These are phyloP conservation scores for Dendrolimus houi DNA, from an alignment of 2,888 invertebrate species.

Conservation along the genomic window DNA sequence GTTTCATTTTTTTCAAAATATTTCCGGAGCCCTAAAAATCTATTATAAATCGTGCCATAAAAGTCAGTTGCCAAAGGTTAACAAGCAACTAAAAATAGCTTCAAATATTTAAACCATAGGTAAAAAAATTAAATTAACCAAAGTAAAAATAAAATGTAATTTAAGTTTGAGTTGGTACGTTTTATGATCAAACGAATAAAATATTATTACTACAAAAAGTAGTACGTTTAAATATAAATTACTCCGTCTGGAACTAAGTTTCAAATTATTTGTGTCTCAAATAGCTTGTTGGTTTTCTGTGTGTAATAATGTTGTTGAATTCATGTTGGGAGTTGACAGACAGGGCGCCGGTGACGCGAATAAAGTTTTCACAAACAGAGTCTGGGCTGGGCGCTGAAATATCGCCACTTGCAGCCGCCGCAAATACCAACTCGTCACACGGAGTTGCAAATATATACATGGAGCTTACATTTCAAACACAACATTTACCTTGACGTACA, in stretches of 20 bases:
- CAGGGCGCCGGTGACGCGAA: conserved; percentile 45
- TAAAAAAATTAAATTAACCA: too few relatives aligned
- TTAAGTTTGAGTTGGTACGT: too few relatives aligned
- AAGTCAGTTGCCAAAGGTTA: too few relatives aligned
- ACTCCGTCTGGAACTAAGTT: background rate
- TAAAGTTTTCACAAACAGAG: conserved; percentile 58
- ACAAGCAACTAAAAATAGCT: too few relatives aligned
- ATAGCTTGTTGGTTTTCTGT: conserved; percentile 26
- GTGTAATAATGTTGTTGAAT: conserved; percentile 28
- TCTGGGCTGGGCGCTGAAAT: conserved; percentile 34
- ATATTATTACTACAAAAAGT: background rate
- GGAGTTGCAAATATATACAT: conserved; percentile 26
- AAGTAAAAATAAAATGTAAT: too few relatives aligned
- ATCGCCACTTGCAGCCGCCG: conserved; percentile 62
- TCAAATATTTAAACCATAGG: too few relatives aligned
- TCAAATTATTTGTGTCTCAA: conserved; percentile 15
- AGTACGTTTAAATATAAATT: background rate
- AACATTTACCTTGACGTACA: too few relatives aligned
- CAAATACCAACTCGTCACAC: conserved; percentile 32
- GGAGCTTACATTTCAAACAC: too few relatives aligned
- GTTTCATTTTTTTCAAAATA: too few relatives aligned
- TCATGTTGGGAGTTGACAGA: conserved; percentile 42
- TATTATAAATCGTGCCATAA: too few relatives aligned
- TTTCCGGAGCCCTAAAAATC: too few relatives aligned
- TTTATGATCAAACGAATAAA: too few relatives aligned